Evolutionary conservation across 2,888 invertebrate species (phyloP).

Genomic region (Stenodema calcarata): DNA sequence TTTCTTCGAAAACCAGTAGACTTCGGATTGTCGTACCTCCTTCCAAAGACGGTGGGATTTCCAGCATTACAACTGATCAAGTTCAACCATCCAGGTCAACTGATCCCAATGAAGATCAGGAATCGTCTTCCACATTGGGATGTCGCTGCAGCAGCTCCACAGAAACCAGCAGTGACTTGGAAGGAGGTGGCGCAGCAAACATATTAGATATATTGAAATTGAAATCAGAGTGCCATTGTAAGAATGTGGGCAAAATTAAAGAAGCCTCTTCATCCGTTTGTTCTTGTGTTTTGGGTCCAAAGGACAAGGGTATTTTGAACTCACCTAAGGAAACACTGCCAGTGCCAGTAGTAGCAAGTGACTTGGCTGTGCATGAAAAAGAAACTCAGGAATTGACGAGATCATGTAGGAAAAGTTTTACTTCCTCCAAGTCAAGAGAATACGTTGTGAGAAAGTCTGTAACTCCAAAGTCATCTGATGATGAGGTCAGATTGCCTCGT

Average conservation of each 20-base stretch:
- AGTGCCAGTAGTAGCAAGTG: too few relatives aligned
- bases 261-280: not conserved
- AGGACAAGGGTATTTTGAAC: not conserved
- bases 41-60: not conserved
- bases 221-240: not conserved
- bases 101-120: not conserved
- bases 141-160: slow-evolving; percentile 16
- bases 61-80: not conserved
- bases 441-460: too few relatives aligned
- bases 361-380: too few relatives aligned
- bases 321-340: not conserved
- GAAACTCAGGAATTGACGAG: too few relatives aligned
- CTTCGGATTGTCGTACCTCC: not conserved
- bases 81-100: not conserved
- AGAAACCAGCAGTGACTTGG: not conserved
- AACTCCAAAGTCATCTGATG: too few relatives aligned
- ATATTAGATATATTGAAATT: not conserved
- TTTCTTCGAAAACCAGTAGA: not conserved
- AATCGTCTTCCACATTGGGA: not conserved
- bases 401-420: too few relatives aligned
- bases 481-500: too few relatives aligned
- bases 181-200: not conserved
- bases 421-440: too few relatives aligned
- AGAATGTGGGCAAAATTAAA: not conserved
- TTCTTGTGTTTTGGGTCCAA: not conserved